Evolutionary conservation across 2,888 invertebrate genomes (phyloP).

Genomic region (Tupiocoris notatus): DNA sequence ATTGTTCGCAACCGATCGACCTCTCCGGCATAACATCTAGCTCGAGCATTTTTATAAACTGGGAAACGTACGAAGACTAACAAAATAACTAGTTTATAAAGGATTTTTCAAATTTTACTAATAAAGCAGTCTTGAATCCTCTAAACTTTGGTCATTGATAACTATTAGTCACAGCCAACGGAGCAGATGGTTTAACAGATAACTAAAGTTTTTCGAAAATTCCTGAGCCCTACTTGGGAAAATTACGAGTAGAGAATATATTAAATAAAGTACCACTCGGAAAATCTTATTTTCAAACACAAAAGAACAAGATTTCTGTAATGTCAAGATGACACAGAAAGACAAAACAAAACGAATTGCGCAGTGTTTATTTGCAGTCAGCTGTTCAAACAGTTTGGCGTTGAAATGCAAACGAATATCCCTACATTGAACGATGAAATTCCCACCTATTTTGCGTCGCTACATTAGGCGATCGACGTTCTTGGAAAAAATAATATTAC

Average conservation of each 20-base stretch:
- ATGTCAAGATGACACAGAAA: background rate
- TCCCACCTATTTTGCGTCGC: background rate
- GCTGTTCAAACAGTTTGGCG: background rate
- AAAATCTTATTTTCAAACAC: background rate
- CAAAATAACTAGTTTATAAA: too few species aligned
- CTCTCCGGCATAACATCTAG: conserved; percentile 95
- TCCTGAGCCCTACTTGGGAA: background rate
- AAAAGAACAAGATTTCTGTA: background rate
- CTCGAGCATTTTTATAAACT: conserved; percentile 75
- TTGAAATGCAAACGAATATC: background rate
- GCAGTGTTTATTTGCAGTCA: conserved; percentile 14
- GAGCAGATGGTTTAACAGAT: too few species aligned
- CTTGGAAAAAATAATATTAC: background rate
- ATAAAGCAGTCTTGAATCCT: background rate
- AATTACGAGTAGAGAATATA: background rate
- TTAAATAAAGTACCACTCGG: background rate
- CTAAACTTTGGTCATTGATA: too few species aligned
- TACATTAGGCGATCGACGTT: background rate
- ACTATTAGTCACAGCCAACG: background rate
- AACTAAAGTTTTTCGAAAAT: background rate
- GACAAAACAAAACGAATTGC: conserved; percentile 3
- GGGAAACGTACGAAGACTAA: too few species aligned
- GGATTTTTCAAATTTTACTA: background rate
- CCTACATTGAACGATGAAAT: background rate
- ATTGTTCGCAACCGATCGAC: conserved; percentile 93